Base-by-base conservation (phyloP, 2,113 vertebrate species). In the Gallinago jamesoni region DNA sequence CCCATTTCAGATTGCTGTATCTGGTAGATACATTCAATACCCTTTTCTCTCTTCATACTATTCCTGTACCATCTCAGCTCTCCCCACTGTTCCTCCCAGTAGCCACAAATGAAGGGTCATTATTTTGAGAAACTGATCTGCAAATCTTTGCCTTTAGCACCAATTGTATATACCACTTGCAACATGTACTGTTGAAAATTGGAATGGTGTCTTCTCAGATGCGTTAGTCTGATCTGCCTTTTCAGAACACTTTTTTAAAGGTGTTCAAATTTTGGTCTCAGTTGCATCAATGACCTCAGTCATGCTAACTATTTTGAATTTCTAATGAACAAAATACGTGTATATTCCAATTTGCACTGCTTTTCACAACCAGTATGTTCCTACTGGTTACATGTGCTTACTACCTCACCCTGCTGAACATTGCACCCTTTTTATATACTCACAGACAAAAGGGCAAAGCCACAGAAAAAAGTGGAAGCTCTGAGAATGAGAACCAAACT, bases 391-490 rank as follows among this genome's bases (percentile, higher is more conserved):
- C 47, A n/a, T 43, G 74, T 69, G 64, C 60, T 77, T 73, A 84
- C 55, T 64, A 35, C 16, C 87, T 81, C 43, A 72, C 19, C 21
- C 12, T 78, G 52, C n/a, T 72, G 76, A 77, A 78, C 9, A 15
- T 1, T 47, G 60, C 31, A 75, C 39, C 48, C 31, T 74, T 81
- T 89, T 86, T 31, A 80, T 24, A 60, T 12, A 20, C 37, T 81
- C 10, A 17, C 45, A 75, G 13, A 68, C 15, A 67, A 89, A 81
- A 92, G 18, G 87, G 52, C 43, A 95, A 92, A 95, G 52, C 47
- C 84, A 84, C 39, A 92, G 91, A 82, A 91, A 92, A 89, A 43
- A 22, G 68, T 73, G 60, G 93, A 96, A 95, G 39, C 89, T 89
- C 80, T 87, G 76, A 91, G 62, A 95, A 91, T 21, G 30, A 87